Evolutionary conservation across 2,797 vertebrate genomes (phyloP).

Genomic region (Myotis planiceps): DNA sequence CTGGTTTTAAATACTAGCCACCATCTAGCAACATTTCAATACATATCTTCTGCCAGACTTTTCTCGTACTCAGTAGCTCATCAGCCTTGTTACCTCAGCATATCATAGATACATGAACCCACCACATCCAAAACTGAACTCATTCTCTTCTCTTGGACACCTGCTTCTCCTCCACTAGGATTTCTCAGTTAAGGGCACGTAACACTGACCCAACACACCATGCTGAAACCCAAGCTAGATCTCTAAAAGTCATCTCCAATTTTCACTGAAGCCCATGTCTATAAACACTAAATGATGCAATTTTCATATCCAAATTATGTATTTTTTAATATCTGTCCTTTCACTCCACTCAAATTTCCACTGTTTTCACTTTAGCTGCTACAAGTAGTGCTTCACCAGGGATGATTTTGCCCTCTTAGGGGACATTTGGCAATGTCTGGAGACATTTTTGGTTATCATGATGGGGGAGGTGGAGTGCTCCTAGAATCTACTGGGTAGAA

Average conservation of each 20-base stretch:
- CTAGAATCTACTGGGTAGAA: background rate
- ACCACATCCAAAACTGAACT: background rate
- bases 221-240: background rate
- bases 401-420: background rate
- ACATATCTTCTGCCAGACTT: background rate
- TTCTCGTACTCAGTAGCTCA: background rate
- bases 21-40: background rate
- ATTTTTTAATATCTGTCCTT: background rate
- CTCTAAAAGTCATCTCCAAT: background rate
- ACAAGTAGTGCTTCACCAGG: background rate
- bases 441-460: background rate
- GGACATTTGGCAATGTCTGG: background rate
- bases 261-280: background rate
- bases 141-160: background rate
- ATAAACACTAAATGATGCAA: background rate
- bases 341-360: background rate
- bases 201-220: background rate
- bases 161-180: background rate
- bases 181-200: background rate
- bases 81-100: background rate
- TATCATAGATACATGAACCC: background rate
- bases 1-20: background rate
- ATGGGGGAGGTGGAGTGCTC: background rate
- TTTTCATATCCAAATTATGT: background rate
- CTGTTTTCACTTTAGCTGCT: background rate